Evolutionary conservation across 2,113 vertebrate species (phyloP), one percentile per base, ranked within the genome.

Genomic region (Pterocles gutturalis): DNA sequence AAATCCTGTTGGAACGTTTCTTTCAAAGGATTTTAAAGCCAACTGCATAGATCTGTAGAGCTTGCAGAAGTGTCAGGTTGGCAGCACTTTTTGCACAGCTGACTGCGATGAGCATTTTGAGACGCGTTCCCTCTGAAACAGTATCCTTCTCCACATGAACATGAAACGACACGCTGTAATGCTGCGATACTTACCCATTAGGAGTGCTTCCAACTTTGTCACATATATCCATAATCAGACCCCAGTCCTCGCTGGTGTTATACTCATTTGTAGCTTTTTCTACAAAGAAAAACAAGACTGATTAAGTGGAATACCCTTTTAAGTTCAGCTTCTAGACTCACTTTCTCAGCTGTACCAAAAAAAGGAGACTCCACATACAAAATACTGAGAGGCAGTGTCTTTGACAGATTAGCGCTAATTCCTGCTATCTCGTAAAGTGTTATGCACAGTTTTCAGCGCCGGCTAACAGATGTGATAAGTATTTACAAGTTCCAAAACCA

Each of bases 191-290:
- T 98, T 97, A 99, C 99, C 99, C 99, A 49, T 99, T 99, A 36
- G 99, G 93, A 87, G 99, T 99, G 17, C 99, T 99, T 77, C 99
- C 99, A 93, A 99, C 98, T 94, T 98, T 99, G 95, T 99, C 99
- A 89, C 99, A 99, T 90, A 99, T 99, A 62, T 99, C 99, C 99
- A 99, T 99, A 86, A 99, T 99, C 21, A 99, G 98, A 29, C 98
- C 98, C 99, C 99, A 99, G 79, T 99, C 99, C 89, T 99, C 99
- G 33, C 97, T 95, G 70, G 99, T 99, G 97, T 99, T 99, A 75
- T 97, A 99, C 95, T 99, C 99, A 98, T 99, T 99, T 46, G 99
- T 99, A 48, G 99, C 99, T 95, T 99, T 99, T 97, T 99, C 99
- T 99, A 49, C 8, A 98, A 98, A 95, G 73, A 73, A 95, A 84